Evolutionary conservation across 1,140 invertebrate genomes (phyloP).

Genomic region (Nomia melanderi): DNA sequence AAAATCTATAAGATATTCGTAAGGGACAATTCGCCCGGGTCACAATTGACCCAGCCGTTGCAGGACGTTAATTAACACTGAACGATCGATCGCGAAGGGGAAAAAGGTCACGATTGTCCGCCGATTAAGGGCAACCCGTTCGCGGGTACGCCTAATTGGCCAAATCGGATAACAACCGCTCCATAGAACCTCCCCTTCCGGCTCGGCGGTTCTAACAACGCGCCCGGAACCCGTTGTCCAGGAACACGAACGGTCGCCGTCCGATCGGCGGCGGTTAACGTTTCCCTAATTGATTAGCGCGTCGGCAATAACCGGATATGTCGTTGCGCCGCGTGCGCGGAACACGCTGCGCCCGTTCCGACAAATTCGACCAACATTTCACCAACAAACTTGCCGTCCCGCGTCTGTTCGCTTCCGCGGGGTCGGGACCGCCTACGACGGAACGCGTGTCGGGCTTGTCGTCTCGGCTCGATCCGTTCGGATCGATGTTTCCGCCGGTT

Average conservation of each 20-base stretch:
- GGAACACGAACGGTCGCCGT: constrained; percentile 18
- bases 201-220: not conserved
- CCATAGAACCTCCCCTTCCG: not conserved
- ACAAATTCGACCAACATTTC: constrained; percentile 42
- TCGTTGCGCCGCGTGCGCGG: constrained; percentile 15
- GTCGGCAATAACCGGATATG: constrained; percentile 46
- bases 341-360: constrained; percentile 20
- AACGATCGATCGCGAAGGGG: not conserved
- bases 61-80: too few relatives aligned
- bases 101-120: not conserved
- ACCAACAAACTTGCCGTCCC: not conserved
- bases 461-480: too few relatives aligned
- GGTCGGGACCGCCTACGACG: too few relatives aligned
- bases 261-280: constrained; percentile 28
- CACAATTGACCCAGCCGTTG: too few relatives aligned
- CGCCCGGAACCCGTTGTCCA: constrained; percentile 15
- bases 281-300: constrained; percentile 47
- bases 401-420: not conserved
- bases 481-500: too few relatives aligned
- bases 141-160: not conserved
- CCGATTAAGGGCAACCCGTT: not conserved
- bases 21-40: too few relatives aligned
- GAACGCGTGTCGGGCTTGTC: too few relatives aligned
- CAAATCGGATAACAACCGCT: not conserved
- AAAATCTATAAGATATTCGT: too few relatives aligned